Conservation (phyloP, 2,113 vertebrate species). For the Parus major region DNA sequence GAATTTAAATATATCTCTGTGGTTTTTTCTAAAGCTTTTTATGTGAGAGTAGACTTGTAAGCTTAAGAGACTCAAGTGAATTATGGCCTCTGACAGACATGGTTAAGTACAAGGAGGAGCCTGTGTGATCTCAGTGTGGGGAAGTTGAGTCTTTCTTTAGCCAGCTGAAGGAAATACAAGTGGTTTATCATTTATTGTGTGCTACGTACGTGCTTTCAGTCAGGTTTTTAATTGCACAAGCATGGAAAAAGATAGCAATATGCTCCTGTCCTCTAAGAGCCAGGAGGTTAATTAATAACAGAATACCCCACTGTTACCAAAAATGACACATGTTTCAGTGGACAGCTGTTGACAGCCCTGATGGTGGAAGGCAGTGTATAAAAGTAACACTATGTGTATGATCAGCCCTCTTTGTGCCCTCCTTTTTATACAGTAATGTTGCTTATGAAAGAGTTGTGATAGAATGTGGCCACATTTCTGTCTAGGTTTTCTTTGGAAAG, state of each 20-base stretch:
- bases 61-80: not conserved
- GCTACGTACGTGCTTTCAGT: not conserved
- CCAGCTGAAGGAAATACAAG: not conserved
- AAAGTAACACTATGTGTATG: not conserved
- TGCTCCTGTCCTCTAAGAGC: not conserved
- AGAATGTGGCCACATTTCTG: not conserved
- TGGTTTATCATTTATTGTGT: not conserved
- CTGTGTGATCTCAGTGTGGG: not conserved
- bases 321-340: not conserved
- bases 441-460: not conserved
- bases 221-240: not conserved
- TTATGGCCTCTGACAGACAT: not conserved
- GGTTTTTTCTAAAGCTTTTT: not conserved
- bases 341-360: not conserved
- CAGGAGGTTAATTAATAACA: not conserved
- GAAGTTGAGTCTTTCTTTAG: not conserved
- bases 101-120: not conserved
- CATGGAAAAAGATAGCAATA: not conserved
- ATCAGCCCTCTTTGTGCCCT: not conserved
- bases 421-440: not conserved
- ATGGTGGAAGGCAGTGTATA: not conserved
- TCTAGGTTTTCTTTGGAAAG: not conserved
- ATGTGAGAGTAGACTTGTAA: not conserved
- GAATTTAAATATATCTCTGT: not conserved
- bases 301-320: not conserved